Evolutionary conservation across 1,140 invertebrate species (phyloP).

Genomic region (Achatina immaculata): DNA sequence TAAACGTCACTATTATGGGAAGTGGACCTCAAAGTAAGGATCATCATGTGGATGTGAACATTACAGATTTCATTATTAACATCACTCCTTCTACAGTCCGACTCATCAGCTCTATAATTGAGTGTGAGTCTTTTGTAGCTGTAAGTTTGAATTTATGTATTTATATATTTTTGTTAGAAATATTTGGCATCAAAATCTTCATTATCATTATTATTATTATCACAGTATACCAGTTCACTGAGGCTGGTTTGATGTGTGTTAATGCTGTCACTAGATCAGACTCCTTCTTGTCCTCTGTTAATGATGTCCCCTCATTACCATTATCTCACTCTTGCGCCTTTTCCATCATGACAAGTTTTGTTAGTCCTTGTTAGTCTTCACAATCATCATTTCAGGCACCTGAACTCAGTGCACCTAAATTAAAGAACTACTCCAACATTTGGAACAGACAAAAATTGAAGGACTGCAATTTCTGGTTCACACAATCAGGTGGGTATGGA

Average conservation of each 20-base stretch:
- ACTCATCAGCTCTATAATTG: slow-evolving; percentile 83
- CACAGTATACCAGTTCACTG: too few relatives aligned
- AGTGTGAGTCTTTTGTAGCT: slow-evolving; percentile 77
- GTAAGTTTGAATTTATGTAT: slow-evolving; percentile 43
- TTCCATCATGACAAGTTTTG: too few relatives aligned
- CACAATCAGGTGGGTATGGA: slow-evolving; percentile 25
- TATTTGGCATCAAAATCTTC: too few relatives aligned
- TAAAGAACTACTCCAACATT: slow-evolving; percentile 23
- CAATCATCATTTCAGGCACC: too few relatives aligned
- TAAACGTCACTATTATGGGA: slow-evolving; percentile 81
- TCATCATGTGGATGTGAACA: slow-evolving; percentile 76
- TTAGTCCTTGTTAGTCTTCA: too few relatives aligned
- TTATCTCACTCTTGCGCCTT: too few relatives aligned
- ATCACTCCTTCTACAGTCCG: slow-evolving; percentile 89
- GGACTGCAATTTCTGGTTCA: slow-evolving; percentile 32
- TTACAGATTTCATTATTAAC: slow-evolving; percentile 87
- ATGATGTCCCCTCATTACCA: too few relatives aligned
- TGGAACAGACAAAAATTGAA: background rate
- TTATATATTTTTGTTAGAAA: too few relatives aligned
- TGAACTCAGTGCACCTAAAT: background rate
- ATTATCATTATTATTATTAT: too few relatives aligned
- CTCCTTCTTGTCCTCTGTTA: too few relatives aligned
- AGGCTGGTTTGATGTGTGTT: too few relatives aligned
- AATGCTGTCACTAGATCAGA: too few relatives aligned
- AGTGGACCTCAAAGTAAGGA: slow-evolving; percentile 80